Base-by-base conservation (phyloP, 2,888 invertebrate species). In the Meta bourneti region DNA sequence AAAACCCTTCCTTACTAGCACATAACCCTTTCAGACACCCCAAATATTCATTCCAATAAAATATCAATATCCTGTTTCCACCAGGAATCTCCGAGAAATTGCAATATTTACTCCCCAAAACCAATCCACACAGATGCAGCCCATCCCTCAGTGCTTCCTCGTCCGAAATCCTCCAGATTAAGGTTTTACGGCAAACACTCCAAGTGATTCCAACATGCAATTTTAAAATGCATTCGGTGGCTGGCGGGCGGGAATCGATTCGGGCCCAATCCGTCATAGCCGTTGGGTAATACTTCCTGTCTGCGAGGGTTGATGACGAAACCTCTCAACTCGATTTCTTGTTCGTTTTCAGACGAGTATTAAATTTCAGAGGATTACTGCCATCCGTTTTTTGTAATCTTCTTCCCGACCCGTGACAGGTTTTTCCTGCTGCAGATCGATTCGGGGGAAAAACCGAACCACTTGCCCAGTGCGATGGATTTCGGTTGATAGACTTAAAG, bases 341-440 rank as follows among this genome's bases (percentile, higher is more conserved):
- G 20, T 83, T 54, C 84, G 13, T 34, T 84, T 34, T 16, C 84
- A 49, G 74, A 61, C 84, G 84, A 75, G 84, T 75, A 84, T 84
- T 74, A 84, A 84, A 84, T 75, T 84, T 74, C 84, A 61, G n/a
- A 34, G 84, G 74, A 84, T 84, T 84, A 84, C 74, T 61, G n/a
- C 74, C n/a, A 70, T 49, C 20, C 13, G 34, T 61, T 54, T 16
- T 54, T 84, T 54, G 74, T 84, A 84, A 84, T 84, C 74, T 84
- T 52, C 54, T 54, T 54, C 74, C 49, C 61, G 6, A 82, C 9
- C 72, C 84, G 54, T 84, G 61, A 61, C 61, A 61, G 61, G 61
- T 61, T 61, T 61, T 61, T 61, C 61, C 61, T 61, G 61, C 16
- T 61, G 61, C 8, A 9, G 61, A 61, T 61, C 61, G 61, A 61